Base-by-base conservation (phyloP, 2,113 vertebrate species). In the Chloroceryle aenea region DNA sequence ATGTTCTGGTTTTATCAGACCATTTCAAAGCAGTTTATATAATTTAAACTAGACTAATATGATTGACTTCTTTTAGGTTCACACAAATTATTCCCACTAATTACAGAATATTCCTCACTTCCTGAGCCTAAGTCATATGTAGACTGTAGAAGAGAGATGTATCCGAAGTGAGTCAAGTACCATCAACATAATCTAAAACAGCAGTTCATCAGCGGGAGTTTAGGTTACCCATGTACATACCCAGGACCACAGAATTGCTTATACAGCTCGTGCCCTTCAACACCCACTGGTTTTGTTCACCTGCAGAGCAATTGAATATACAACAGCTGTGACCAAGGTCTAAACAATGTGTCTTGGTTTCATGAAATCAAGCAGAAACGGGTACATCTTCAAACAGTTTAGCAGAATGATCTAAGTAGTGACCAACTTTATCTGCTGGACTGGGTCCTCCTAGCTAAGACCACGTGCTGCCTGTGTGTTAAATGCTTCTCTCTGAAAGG, bases 141-240 rank as follows among this genome's bases (percentile, higher is more conserved):
- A 66, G 55, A 48, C 7, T 45, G 26, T 27, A 17, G 25, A 67
- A 92, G 7, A 30, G 32, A 75, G 11, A 2, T 59, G 26, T 76
- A 55, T 36, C 21, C 34, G 59, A 55, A 38, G 25, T 38, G 55
- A 14, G 29, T 64, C 40, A 5, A 52, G 30, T 25, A 64, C 7
- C 0, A 0, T 11, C 20, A 52, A 34, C 1, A 12, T 34, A 72
- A 68, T 64, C 10, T 47, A 48, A 80, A 64, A 32, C 4, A 50
- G 9, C 19, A 22, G 3, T 64, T 80, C 29, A n/a, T 27, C 48
- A 86, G 19, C 14, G 38, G 63, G 15, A 29, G 45, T 72, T 75
- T 47, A 55, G 34, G 20, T 56, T 93, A 61, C 8, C 3, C 27
- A 59, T 0, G 0, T 16, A 40, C 19, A 15, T 4, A 6, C 6